phyloP scores from a whole-genome alignment of 2,888 invertebrate genomes.

The Aethes cnicana region DNA sequence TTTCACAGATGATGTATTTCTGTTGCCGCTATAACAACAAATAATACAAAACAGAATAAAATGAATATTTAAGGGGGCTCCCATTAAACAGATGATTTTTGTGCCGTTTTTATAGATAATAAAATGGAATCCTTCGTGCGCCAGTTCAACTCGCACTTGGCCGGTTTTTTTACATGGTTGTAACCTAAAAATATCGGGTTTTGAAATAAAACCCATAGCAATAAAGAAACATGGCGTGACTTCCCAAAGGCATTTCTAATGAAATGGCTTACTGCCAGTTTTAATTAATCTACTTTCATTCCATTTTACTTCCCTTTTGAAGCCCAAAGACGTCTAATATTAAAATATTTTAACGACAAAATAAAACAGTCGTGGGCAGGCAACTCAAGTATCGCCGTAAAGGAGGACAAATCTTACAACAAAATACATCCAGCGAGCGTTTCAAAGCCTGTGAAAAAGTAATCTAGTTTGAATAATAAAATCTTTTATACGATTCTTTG shows the following conservation, averaged over 20 bases:
- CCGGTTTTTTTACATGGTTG: too few relatives aligned
- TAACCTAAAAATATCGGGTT: too few relatives aligned
- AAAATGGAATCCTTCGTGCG: too few relatives aligned
- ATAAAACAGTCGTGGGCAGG: slow-evolving; percentile 5
- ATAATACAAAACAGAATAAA: background rate
- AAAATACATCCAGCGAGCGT: slow-evolving; percentile 10
- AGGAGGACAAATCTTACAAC: slow-evolving; percentile 21
- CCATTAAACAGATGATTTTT: too few relatives aligned
- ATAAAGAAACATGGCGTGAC: too few relatives aligned
- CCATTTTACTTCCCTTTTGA: slow-evolving; percentile 7
- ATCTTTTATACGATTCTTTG: slow-evolving; percentile 26
- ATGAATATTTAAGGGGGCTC: background rate
- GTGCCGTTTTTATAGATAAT: too few relatives aligned
- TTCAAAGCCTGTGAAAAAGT: slow-evolving; percentile 17
- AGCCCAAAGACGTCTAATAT: slow-evolving; percentile 14
- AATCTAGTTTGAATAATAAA: slow-evolving; percentile 28
- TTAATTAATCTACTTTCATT: slow-evolving; percentile 27
- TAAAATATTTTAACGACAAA: slow-evolving; percentile 21
- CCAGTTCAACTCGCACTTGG: too few relatives aligned
- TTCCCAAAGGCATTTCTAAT: slow-evolving; percentile 8
- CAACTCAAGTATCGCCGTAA: slow-evolving; percentile 10
- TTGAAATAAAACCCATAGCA: too few relatives aligned
- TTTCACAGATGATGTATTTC: background rate
- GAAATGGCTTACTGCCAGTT: slow-evolving; percentile 24
- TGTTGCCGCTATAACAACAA: background rate